These are phyloP conservation scores for Psilanteris sp. DNA, from an alignment of 1,140 invertebrate species.

Conservation along the genomic window DNA sequence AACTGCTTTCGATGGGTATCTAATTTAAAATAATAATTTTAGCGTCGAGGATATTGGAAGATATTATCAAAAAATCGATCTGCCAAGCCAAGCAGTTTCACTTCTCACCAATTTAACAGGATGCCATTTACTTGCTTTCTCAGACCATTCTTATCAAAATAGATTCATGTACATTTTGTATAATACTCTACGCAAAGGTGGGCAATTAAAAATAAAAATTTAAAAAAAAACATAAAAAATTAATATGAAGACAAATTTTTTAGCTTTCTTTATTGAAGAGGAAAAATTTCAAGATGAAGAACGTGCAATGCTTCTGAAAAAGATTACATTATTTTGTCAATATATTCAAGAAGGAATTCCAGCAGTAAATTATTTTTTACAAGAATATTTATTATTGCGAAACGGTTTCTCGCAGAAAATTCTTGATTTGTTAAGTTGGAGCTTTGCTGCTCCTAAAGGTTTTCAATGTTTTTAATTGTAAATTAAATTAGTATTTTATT, in stretches of 20 bases:
- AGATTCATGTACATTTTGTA: slow-evolving; percentile 77
- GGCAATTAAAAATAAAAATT: neutral
- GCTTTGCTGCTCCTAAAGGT: slow-evolving; percentile 67
- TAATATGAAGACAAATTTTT: slow-evolving; percentile 25
- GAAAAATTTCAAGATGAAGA: slow-evolving; percentile 68
- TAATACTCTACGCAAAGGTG: slow-evolving; percentile 71
- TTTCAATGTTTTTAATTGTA: slow-evolving; percentile 5
- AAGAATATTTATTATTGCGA: slow-evolving; percentile 70
- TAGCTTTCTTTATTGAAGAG: slow-evolving; percentile 73
- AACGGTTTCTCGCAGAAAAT: slow-evolving; percentile 65
- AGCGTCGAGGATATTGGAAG: slow-evolving; percentile 71
- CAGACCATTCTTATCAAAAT: slow-evolving; percentile 72
- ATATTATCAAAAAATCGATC: slow-evolving; percentile 68
- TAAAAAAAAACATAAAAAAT: slow-evolving; percentile 1
- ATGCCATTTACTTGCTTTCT: slow-evolving; percentile 74
- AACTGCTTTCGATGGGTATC: too few species aligned
- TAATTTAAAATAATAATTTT: too few species aligned
- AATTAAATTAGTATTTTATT: too few species aligned
- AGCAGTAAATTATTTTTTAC: slow-evolving; percentile 72
- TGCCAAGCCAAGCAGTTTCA: slow-evolving; percentile 73
- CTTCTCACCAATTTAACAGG: slow-evolving; percentile 73
- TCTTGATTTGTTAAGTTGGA: slow-evolving; percentile 73
- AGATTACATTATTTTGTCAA: slow-evolving; percentile 70
- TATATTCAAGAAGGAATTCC: slow-evolving; percentile 77
- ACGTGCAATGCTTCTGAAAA: slow-evolving; percentile 69